These are phyloP conservation scores for Bubo bubo DNA, from an alignment of 2,113 vertebrate species.

Conservation along the genomic window DNA sequence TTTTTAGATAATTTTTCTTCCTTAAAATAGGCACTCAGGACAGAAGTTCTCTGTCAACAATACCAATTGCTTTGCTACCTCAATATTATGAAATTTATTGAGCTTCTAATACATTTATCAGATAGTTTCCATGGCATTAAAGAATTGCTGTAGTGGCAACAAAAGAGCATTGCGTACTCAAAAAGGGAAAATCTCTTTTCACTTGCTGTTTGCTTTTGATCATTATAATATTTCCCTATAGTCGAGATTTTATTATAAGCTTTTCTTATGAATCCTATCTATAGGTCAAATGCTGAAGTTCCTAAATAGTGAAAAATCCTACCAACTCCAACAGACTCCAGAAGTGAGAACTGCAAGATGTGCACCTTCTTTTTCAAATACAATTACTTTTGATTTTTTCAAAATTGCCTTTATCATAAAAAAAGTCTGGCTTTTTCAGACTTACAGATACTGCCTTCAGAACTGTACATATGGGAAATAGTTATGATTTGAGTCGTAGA, in stretches of 20 bases:
- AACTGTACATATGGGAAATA: background rate
- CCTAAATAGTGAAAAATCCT: background rate
- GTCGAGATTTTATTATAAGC: background rate
- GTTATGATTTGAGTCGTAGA: background rate
- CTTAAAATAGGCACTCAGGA: background rate
- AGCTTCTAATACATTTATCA: slow-evolving; percentile 49
- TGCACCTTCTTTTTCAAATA: background rate
- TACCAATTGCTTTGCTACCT: slow-evolving; percentile 26
- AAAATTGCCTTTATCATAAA: background rate
- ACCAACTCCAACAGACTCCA: background rate
- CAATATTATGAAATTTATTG: slow-evolving; percentile 44
- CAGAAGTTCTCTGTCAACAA: slow-evolving; percentile 24
- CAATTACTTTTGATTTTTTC: background rate
- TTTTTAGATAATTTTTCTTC: slow-evolving; percentile 1
- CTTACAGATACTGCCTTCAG: background rate
- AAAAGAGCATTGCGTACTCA: slow-evolving; percentile 9
- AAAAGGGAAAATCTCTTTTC: background rate
- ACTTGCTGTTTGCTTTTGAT: slow-evolving; percentile 16
- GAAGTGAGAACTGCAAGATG: background rate
- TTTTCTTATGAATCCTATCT: background rate
- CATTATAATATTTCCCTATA: background rate
- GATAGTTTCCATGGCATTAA: slow-evolving; percentile 54
- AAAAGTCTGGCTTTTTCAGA: background rate
- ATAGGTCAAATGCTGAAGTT: background rate
- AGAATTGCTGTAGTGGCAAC: slow-evolving; percentile 44